Evolutionary conservation across 2,113 vertebrate species (phyloP).

Genomic region (Cololabis saira): DNA sequence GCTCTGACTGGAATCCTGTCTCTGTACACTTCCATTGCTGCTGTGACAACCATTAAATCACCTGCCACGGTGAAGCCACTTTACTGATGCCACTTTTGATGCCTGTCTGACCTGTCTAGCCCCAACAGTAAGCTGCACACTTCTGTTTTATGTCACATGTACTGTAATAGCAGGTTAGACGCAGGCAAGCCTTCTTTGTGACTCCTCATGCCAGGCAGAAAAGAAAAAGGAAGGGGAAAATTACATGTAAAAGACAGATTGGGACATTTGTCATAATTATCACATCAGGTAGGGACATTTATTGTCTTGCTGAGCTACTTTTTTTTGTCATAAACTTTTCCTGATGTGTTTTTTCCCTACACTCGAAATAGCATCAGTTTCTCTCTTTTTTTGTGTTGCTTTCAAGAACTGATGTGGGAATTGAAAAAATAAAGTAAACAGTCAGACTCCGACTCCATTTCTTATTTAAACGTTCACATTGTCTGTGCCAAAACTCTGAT

Average conservation of each 20-base stretch:
- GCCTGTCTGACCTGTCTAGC: slow-evolving; percentile 54
- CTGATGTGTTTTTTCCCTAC: slow-evolving; percentile 11
- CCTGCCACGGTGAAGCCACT: slow-evolving; percentile 68
- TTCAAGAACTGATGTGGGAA: slow-evolving; percentile 60
- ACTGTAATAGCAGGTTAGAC: slow-evolving; percentile 19
- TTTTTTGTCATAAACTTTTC: slow-evolving; percentile 14
- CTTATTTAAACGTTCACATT: slow-evolving; percentile 79
- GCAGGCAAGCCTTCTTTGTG: slow-evolving; percentile 13
- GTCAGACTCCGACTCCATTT: slow-evolving; percentile 65
- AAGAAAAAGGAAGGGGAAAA: slow-evolving; percentile 30
- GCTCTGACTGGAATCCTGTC: slow-evolving; percentile 78
- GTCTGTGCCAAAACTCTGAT: slow-evolving; percentile 76
- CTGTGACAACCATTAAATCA: slow-evolving; percentile 80
- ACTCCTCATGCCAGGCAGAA: slow-evolving; percentile 2
- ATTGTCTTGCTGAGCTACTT: neutral
- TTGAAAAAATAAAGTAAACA: slow-evolving; percentile 72
- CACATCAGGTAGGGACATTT: too few species aligned
- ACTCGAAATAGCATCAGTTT: slow-evolving; percentile 21
- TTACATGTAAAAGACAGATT: slow-evolving; percentile 13
- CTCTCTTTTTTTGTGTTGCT: slow-evolving; percentile 40
- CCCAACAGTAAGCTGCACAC: slow-evolving; percentile 28
- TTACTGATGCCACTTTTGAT: slow-evolving; percentile 62
- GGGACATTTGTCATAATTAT: too few species aligned
- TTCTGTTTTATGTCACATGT: slow-evolving; percentile 55
- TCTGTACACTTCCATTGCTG: slow-evolving; percentile 63